A percentile compares a stretch with the other conserved stretches of the same genome.
Conservation (phyloP, 2,888 invertebrate species). For the Leucophora obtusa region DNA sequence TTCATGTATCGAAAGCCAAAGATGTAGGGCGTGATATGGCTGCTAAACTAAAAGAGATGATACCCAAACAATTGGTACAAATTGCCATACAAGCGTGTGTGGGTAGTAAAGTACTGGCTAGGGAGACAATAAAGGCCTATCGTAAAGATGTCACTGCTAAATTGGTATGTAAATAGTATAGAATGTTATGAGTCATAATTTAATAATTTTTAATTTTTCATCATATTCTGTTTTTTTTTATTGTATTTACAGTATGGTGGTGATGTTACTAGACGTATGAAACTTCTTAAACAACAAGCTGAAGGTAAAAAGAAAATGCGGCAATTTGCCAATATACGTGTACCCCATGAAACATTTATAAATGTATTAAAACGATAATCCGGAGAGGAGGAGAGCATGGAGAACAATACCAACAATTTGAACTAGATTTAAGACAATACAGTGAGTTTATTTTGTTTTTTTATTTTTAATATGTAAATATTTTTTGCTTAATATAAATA, state of each 20-base stretch:
- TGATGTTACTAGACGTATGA: slow-evolving; percentile 92
- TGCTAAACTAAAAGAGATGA: slow-evolving; percentile 87
- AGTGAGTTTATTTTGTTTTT: slow-evolving; percentile 43
- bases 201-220: slow-evolving; percentile 18
- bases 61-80: slow-evolving; percentile 93
- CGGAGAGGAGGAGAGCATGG: neutral
- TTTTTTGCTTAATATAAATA: neutral
- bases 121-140: slow-evolving; percentile 91
- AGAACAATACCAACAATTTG: neutral
- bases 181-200: slow-evolving; percentile 66
- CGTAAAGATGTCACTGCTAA: slow-evolving; percentile 96
- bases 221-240: slow-evolving; percentile 69
- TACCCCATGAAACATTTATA: slow-evolving; percentile 96
- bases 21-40: slow-evolving; percentile 85
- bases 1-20: slow-evolving; percentile 85
- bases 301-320: slow-evolving; percentile 97
- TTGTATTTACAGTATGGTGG: slow-evolving; percentile 88
- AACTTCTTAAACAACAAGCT: slow-evolving; percentile 91
- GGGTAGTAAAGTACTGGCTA: slow-evolving; percentile 87
- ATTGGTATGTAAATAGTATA: slow-evolving; percentile 93
- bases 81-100: slow-evolving; percentile 92
- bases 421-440: slow-evolving; percentile 46
- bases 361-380: slow-evolving; percentile 88
- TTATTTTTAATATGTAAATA: slow-evolving; percentile 3
- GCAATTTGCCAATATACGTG: slow-evolving; percentile 92